phyloP scores from a whole-genome alignment of 2,888 invertebrate species.

The Melipona bicolor region DNA sequence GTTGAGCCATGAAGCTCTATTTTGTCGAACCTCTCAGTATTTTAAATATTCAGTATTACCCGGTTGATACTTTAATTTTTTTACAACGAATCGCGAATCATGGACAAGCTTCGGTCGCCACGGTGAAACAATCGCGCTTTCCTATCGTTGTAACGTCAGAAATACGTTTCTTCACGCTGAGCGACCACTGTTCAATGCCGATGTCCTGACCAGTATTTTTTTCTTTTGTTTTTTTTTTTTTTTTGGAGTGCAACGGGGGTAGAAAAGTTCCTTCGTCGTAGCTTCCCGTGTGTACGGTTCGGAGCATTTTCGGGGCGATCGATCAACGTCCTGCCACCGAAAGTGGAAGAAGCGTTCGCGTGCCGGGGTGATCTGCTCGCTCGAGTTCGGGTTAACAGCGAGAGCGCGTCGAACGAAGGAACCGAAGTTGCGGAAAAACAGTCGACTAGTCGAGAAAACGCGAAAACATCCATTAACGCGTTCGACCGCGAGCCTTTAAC shows the following conservation, averaged over 20 bases:
- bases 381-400: slow-evolving; percentile 69
- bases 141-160: too few relatives aligned
- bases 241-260: not conserved
- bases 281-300: slow-evolving; percentile 16
- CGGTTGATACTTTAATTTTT: too few relatives aligned
- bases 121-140: too few relatives aligned
- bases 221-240: too few relatives aligned
- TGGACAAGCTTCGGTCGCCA: too few relatives aligned
- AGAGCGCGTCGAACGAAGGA: slow-evolving; percentile 44
- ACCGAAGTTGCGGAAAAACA: slow-evolving; percentile 65
- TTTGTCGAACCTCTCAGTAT: too few relatives aligned
- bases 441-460: slow-evolving; percentile 50
- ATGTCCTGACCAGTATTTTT: too few relatives aligned
- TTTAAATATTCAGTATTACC: too few relatives aligned
- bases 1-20: too few relatives aligned
- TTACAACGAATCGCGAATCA: too few relatives aligned
- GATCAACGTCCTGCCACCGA: slow-evolving; percentile 67
- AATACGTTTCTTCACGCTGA: too few relatives aligned
- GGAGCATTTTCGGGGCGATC: slow-evolving; percentile 67
- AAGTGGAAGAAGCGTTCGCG: slow-evolving; percentile 66
- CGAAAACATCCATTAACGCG: slow-evolving; percentile 70
- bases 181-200: too few relatives aligned
- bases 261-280: not conserved
- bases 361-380: slow-evolving; percentile 63
- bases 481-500: slow-evolving; percentile 51